Percentiles rank a stretch among this genome's conserved stretches.
phyloP scores from a whole-genome alignment of 2,888 invertebrate genomes.

The Holacanthella duospinosa region DNA sequence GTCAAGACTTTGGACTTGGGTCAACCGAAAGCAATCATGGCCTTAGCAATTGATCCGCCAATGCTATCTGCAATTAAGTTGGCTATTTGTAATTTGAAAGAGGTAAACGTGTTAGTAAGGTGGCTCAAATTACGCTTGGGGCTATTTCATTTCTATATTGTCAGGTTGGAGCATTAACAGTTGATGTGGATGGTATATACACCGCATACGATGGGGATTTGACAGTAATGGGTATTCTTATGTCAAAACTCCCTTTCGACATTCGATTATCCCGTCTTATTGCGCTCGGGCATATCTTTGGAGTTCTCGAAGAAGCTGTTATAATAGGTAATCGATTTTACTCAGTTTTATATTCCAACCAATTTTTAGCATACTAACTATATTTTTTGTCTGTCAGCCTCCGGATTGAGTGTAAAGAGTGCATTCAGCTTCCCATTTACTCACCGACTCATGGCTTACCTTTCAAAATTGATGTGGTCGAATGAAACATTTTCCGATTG shows the following conservation, averaged over 20 bases:
- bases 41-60: conserved; percentile 76
- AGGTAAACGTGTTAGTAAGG: conserved; percentile 49
- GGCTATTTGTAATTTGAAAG: conserved; percentile 74
- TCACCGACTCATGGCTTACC: conserved; percentile 57
- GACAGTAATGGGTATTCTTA: conserved; percentile 71
- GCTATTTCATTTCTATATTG: conserved; percentile 1
- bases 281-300: conserved; percentile 73
- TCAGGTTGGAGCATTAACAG: conserved; percentile 67
- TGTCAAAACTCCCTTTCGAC: conserved; percentile 73
- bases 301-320: conserved; percentile 69
- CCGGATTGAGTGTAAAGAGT: conserved; percentile 68
- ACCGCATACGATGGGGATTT: conserved; percentile 65
- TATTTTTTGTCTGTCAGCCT: conserved; percentile 55
- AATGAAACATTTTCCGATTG: conserved; percentile 74
- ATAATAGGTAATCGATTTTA: conserved; percentile 56
- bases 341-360: not conserved
- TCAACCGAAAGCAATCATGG: conserved; percentile 65
- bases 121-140: not conserved
- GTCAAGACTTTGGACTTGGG: conserved; percentile 74
- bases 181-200: conserved; percentile 47
- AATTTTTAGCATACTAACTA: conserved; percentile 3
- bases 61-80: conserved; percentile 66
- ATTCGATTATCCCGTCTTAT: conserved; percentile 72
- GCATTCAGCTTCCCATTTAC: conserved; percentile 66
- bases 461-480: conserved; percentile 69